Conservation (phyloP, 1,140 invertebrate species). For the Drosophila obscura region DNA sequence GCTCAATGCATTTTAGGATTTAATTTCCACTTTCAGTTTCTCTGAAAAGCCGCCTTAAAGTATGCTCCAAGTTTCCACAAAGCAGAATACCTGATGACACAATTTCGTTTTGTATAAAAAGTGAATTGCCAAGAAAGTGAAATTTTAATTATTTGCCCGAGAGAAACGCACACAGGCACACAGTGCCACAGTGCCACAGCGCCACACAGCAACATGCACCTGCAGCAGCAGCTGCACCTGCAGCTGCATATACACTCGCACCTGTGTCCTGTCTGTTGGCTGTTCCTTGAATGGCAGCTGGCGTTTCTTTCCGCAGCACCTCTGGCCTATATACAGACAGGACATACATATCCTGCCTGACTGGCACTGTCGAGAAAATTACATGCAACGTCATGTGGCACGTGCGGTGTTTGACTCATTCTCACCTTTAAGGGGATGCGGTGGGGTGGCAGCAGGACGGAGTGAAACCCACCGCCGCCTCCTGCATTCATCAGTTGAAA, state of each 20-base stretch:
- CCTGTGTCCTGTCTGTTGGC: slow-evolving; percentile 15
- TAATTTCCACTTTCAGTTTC: slow-evolving; percentile 32
- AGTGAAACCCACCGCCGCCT: background rate
- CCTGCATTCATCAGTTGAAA: slow-evolving; percentile 70
- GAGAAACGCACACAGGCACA: slow-evolving; percentile 21
- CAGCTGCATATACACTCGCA: background rate
- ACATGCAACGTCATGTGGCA: slow-evolving; percentile 81
- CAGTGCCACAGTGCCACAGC: background rate
- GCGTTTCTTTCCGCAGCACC: slow-evolving; percentile 23
- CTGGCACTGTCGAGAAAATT: slow-evolving; percentile 70
- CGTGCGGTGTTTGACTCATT: slow-evolving; percentile 75
- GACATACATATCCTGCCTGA: slow-evolving; percentile 62
- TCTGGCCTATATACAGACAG: slow-evolving; percentile 74
- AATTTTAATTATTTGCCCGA: slow-evolving; percentile 81
- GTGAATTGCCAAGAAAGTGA: slow-evolving; percentile 81
- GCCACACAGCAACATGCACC: background rate
- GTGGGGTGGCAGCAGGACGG: background rate
- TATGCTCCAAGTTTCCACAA: slow-evolving; percentile 13
- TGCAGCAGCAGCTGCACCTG: background rate
- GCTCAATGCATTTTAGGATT: background rate
- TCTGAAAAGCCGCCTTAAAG: slow-evolving; percentile 37
- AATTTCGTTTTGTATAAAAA: slow-evolving; percentile 69
- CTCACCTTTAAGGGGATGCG: slow-evolving; percentile 54
- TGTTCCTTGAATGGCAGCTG: slow-evolving; percentile 72
- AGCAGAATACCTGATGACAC: slow-evolving; percentile 69